phyloP scores from a whole-genome alignment of 2,888 invertebrate genomes.

The Drosophila bunnanda region DNA sequence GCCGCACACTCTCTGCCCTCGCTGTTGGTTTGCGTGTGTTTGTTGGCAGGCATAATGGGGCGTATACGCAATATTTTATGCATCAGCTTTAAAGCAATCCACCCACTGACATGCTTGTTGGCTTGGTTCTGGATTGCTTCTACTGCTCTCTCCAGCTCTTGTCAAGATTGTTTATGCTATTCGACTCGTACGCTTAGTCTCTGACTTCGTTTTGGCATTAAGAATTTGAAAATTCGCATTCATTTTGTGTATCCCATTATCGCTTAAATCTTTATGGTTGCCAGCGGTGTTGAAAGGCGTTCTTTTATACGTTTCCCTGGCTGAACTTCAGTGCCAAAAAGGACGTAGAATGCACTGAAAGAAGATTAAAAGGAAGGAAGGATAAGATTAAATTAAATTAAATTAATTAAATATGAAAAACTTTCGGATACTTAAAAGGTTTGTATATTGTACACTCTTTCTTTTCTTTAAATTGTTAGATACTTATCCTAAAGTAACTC shows the following conservation, averaged over 20 bases:
- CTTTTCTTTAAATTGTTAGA: not conserved
- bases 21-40: not conserved
- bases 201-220: conserved; percentile 35
- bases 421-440: too few species aligned
- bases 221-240: conserved; percentile 28
- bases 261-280: conserved; percentile 40
- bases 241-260: conserved; percentile 27
- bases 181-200: conserved; percentile 14
- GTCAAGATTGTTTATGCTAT: conserved; percentile 30
- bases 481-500: not conserved
- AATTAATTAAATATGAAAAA: not conserved
- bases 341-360: not conserved
- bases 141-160: conserved; percentile 6
- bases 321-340: not conserved
- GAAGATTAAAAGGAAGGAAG: not conserved
- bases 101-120: conserved; percentile 14
- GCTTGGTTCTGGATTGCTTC: not conserved
- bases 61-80: conserved; percentile 72
- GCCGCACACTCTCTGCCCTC: conserved; percentile 4
- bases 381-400: too few species aligned
- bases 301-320: not conserved
- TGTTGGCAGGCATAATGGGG: conserved; percentile 48
- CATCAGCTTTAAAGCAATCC: conserved; percentile 44
- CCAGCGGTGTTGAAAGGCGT: conserved; percentile 13
- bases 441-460: not conserved